Evolutionary conservation across 2,888 invertebrate genomes (phyloP).

Genomic region (Fabriciana adippe): DNA sequence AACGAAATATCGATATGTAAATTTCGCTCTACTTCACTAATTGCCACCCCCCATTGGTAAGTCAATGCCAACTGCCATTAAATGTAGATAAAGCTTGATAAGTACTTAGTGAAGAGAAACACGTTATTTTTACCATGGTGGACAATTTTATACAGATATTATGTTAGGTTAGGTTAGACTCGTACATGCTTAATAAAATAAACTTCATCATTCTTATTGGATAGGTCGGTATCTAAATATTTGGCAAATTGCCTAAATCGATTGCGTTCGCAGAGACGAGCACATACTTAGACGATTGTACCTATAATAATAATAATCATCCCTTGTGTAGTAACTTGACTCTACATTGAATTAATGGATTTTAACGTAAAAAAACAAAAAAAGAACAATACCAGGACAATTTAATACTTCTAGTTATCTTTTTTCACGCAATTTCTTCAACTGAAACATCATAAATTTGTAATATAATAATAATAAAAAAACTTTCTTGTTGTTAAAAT

Average conservation of each 20-base stretch:
- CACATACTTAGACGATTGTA: too few species aligned
- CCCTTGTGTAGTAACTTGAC: too few species aligned
- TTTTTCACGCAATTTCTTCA: too few species aligned
- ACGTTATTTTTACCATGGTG: neutral
- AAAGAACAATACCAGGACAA: too few species aligned
- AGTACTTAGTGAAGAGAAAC: conserved; percentile 24
- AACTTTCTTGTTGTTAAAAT: too few species aligned
- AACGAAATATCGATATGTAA: conserved; percentile 55
- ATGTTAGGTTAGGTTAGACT: neutral
- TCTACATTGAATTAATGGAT: too few species aligned
- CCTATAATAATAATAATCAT: too few species aligned
- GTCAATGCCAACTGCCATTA: conserved; percentile 50
- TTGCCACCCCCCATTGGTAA: conserved; percentile 54
- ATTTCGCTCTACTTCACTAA: conserved; percentile 66
- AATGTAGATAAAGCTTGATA: conserved; percentile 58
- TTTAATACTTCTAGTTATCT: too few species aligned
- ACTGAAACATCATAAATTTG: too few species aligned
- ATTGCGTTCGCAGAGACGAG: neutral
- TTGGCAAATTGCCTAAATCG: conserved; percentile 25
- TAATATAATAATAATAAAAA: too few species aligned
- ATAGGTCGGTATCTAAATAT: neutral
- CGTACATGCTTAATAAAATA: neutral
- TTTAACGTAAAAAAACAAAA: too few species aligned
- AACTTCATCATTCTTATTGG: neutral
- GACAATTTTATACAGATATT: neutral